Evolutionary conservation across 2,113 vertebrate genomes (phyloP).

Genomic region (Phrynocephalus versicolor): DNA sequence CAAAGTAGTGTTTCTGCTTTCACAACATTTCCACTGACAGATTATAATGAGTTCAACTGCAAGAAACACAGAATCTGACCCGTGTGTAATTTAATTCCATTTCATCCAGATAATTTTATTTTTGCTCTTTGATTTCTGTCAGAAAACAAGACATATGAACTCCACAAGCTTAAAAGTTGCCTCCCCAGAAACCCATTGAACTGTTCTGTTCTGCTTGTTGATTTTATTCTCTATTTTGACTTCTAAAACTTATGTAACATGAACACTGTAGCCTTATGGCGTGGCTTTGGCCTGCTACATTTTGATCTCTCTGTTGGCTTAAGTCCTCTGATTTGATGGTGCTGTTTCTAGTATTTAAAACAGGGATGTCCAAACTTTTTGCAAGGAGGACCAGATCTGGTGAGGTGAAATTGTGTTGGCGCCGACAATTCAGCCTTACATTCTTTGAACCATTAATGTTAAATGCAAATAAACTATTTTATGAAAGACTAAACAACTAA

Average conservation of each 20-base stretch:
- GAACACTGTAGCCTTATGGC: neutral
- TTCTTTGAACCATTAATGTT: too few species aligned
- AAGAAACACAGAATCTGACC: neutral
- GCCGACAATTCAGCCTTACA: too few species aligned
- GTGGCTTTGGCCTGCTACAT: neutral
- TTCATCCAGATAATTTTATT: neutral
- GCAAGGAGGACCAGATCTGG: too few species aligned
- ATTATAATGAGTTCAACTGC: neutral
- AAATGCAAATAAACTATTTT: too few species aligned
- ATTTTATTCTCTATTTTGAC: constrained; percentile 19
- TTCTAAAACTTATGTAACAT: constrained; percentile 21
- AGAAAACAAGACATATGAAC: neutral
- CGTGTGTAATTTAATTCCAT: neutral
- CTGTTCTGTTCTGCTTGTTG: neutral
- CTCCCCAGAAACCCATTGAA: neutral
- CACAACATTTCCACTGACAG: neutral
- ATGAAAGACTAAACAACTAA: too few species aligned
- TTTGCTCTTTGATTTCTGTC: constrained; percentile 3
- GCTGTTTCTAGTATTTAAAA: neutral
- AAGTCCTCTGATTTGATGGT: neutral
- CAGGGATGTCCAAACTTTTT: too few species aligned
- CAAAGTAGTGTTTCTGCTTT: neutral
- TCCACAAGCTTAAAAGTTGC: neutral
- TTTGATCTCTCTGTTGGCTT: neutral
- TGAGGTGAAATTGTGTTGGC: too few species aligned